Base-by-base conservation (phyloP, 2,797 vertebrate genomes). In the Acanthis flammea region DNA sequence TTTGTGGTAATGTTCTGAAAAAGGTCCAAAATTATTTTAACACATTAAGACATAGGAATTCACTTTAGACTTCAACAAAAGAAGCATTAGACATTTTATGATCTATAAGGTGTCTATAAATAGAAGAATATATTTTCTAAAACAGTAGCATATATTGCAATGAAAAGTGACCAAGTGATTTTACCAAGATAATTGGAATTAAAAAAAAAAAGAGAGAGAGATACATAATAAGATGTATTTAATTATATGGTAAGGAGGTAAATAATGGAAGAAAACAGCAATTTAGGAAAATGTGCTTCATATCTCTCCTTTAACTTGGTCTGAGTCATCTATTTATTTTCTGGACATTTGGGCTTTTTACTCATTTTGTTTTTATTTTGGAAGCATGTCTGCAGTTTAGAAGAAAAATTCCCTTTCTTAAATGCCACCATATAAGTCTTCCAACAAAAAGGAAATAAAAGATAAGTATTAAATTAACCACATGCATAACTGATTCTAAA, bases 351-450 rank as follows among this genome's bases (percentile, higher is more conserved):
- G 14, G 9, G 15, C 23, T 87, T 70, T 70, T 66, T 75, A 10
- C 65, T 68, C 15, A 31, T 39, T 68, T 50, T 51, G 17, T 7
- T 92, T 88, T 63, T 53, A 82, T 73, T 88, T 71, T 82, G 53
- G 37, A 94, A 76, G 14, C 14, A 33, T 3, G 13, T 73, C 48
- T 81, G 37, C 25, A 73, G 25, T 7, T 79, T 50, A 77, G 48
- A 39, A 93, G 42, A 71, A 77, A 76, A 88, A 75, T 17, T 73
- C 25, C 45, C 54, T 60, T 27, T 30, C 21, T 45, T 51, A 54
- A 19, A 48, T 68, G 17, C 10, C 50, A 61, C 9, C 14, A 9
- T 14, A 47, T 28, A 54, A 0, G 0, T 6, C 23, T 90, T 78
- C 37, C 39, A 58, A 74, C 16, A 63, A 70, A 76, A 62, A 33